Conservation (phyloP, 2,797 vertebrate species). For the Lindbergichthys nudifrons region DNA sequence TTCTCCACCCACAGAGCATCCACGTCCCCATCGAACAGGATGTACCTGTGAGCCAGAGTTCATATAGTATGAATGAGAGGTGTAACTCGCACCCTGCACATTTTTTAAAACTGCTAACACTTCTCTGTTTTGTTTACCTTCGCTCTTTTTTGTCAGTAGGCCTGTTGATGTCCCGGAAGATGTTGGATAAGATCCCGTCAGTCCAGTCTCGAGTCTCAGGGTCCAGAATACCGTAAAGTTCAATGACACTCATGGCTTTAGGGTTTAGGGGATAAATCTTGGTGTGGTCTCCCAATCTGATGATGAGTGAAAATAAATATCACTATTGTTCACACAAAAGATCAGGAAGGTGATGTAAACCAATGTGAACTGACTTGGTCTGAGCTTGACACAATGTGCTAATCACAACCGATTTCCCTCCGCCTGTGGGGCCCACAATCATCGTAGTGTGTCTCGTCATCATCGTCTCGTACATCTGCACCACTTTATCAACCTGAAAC, state of each 20-base stretch:
- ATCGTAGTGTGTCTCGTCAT: slow-evolving; percentile 97
- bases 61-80: background rate
- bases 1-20: slow-evolving; percentile 99
- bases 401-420: slow-evolving; percentile 97
- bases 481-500: slow-evolving; percentile 95
- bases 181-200: slow-evolving; percentile 97
- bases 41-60: slow-evolving; percentile 86
- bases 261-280: slow-evolving; percentile 93
- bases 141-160: slow-evolving; percentile 94
- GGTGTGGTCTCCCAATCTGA: slow-evolving; percentile 90
- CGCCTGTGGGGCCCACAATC: slow-evolving; percentile 96
- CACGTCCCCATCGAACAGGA: slow-evolving; percentile 98
- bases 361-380: slow-evolving; percentile 84
- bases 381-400: slow-evolving; percentile 94
- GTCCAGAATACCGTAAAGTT: slow-evolving; percentile 95
- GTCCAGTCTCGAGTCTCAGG: slow-evolving; percentile 95
- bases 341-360: background rate
- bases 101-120: background rate
- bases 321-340: background rate
- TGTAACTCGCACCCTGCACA: background rate
- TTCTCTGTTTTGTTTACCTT: slow-evolving; percentile 79
- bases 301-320: slow-evolving; percentile 32
- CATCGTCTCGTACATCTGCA: slow-evolving; percentile 99
- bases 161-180: slow-evolving; percentile 96
- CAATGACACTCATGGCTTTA: slow-evolving; percentile 95